These are phyloP conservation scores for Pedicia rivosa DNA, from an alignment of 2,888 invertebrate species.

Conservation along the genomic window DNA sequence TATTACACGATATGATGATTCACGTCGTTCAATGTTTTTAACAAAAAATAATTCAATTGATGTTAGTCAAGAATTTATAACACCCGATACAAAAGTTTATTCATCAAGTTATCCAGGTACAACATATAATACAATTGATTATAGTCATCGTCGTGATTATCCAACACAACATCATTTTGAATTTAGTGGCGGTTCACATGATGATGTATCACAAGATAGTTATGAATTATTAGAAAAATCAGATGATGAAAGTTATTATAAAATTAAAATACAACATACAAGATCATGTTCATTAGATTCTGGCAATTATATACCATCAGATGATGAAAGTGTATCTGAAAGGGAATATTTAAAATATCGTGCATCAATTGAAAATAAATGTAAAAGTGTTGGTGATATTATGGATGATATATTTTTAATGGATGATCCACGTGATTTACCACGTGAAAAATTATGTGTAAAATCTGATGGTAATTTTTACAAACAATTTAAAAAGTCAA, in stretches of 20 bases:
- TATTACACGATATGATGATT: constrained; percentile 55
- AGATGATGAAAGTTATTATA: constrained; percentile 33
- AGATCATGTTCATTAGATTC: constrained; percentile 62
- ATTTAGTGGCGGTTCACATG: constrained; percentile 54
- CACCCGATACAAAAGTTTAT: constrained; percentile 56
- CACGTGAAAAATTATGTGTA: constrained; percentile 52
- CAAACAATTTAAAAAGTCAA: constrained; percentile 46
- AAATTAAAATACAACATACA: constrained; percentile 23
- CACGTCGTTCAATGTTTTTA: constrained; percentile 42
- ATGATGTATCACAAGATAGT: constrained; percentile 76
- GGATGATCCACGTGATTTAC: constrained; percentile 59
- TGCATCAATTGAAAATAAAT: constrained; percentile 41
- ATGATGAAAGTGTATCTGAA: constrained; percentile 46
- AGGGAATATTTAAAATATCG: constrained; percentile 34
- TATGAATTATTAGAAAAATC: constrained; percentile 71
- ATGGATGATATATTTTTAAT: constrained; percentile 62
- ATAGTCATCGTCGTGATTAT: constrained; percentile 35
- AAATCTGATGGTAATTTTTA: constrained; percentile 60
- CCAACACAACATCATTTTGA: constrained; percentile 25
- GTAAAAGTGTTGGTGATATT: constrained; percentile 49
- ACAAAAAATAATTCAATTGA: constrained; percentile 47
- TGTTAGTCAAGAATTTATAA: constrained; percentile 45
- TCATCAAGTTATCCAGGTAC: constrained; percentile 79
- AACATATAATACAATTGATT: constrained; percentile 38
- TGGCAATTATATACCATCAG: constrained; percentile 59